A percentile compares a stretch with the other conserved stretches of the same genome.
Evolutionary conservation across 92 coral and sea anemone genomes (phyloP).

Genomic region (Palythoa caribaeorum): DNA sequence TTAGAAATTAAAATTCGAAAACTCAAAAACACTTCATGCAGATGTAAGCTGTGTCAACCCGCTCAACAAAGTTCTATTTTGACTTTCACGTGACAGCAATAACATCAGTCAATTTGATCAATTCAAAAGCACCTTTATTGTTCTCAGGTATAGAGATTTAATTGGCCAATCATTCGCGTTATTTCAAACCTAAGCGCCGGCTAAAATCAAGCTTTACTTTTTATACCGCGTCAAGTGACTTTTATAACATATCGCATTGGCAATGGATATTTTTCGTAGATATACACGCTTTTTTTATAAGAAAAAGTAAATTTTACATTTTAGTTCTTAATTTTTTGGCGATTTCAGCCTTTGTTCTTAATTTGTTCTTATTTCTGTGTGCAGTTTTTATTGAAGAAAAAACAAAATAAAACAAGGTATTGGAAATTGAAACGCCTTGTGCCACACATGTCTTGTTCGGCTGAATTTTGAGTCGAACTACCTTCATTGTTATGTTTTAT

Average conservation of each 20-base stretch:
- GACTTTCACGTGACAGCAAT: conserved; percentile 26
- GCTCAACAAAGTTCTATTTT: background rate
- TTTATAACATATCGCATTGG: background rate
- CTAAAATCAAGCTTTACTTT: background rate
- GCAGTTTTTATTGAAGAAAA: too few relatives aligned
- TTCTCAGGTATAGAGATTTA: background rate
- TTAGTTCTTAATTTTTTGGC: too few relatives aligned
- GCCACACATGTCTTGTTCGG: too few relatives aligned
- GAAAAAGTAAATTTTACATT: too few relatives aligned
- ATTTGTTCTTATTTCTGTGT: too few relatives aligned
- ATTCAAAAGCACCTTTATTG: background rate
- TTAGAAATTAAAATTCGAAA: conserved; percentile 7
- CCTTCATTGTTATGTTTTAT: too few relatives aligned
- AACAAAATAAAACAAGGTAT: too few relatives aligned
- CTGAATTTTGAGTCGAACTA: too few relatives aligned
- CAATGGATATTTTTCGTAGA: background rate
- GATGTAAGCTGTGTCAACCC: conserved; percentile 35
- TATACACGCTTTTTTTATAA: too few relatives aligned
- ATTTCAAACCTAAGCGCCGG: background rate
- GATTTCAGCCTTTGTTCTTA: too few relatives aligned
- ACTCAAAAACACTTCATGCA: background rate
- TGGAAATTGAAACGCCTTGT: too few relatives aligned
- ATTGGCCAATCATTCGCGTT: conserved; percentile 24
- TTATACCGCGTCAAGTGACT: background rate
- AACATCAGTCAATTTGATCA: background rate